Percentiles rank a stretch among this genome's conserved stretches.
Conservation (phyloP, 2,888 invertebrate species). For the Stenolophus ochropezus region DNA sequence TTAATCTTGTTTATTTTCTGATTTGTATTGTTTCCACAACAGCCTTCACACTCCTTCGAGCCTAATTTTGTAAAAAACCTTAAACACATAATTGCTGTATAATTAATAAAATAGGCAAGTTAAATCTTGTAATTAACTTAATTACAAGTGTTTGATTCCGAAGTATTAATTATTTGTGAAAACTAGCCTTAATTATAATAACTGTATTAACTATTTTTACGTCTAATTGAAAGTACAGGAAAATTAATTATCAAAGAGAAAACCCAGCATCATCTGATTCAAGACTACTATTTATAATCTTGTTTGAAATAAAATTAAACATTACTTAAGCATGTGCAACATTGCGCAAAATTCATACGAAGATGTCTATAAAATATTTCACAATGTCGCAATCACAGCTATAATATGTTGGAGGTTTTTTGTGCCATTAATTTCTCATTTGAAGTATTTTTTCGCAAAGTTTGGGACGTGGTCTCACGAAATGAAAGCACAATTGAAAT, state of each 20-base stretch:
- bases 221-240: background rate
- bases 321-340: background rate
- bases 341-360: background rate
- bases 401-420: background rate
- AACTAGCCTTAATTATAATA: conserved; percentile 7
- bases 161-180: conserved; percentile 14
- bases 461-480: conserved; percentile 43
- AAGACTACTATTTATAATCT: background rate
- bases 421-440: conserved; percentile 30
- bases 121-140: conserved; percentile 11
- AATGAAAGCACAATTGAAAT: conserved; percentile 51
- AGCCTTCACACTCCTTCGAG: no score
- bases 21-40: no score
- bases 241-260: conserved; percentile 31
- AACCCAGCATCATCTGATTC: background rate
- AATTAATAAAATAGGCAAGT: background rate
- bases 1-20: no score
- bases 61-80: no score
- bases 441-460: conserved; percentile 25
- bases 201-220: conserved; percentile 18
- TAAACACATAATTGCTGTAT: background rate
- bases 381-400: background rate
- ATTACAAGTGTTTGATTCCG: background rate
- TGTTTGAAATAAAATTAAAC: background rate
- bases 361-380: background rate